Evolutionary conservation across 35 echinoderm and acorn worm genomes (phyloP), one percentile per base, ranked within the genome.

Genomic region (Holothuria glaberrima): DNA sequence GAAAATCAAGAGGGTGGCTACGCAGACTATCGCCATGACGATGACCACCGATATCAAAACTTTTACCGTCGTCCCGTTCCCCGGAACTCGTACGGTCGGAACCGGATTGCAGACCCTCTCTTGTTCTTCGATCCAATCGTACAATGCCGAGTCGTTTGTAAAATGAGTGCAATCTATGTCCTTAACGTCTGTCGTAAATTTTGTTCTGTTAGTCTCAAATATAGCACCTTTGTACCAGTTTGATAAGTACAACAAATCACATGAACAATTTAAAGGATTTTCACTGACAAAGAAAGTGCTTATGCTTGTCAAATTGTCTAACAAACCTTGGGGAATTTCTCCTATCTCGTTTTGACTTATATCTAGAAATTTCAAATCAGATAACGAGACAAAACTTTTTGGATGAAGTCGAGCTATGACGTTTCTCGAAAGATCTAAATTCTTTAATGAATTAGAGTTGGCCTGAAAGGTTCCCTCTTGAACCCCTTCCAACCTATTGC

Each of bases 181-280:
- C 12, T 22, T 54, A 46, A 91, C 17, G 58, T 86, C 61, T 30
- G 48, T 82, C 4, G 10, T 48, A 4, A 50, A 22, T 58, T 0
- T 56, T 7, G 79, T 60, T 58, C 79, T 26, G 24, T 60, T 82
- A 38, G 79, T 21, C 22, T 82, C 48, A 33, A 82, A 58, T 0
- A 48, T 30, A 24, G 27, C 79, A 21, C 48, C 2, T 85, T 25
- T 66, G 68, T 71, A 86, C 63, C 80, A 52, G 29, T 92, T 71
- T 31, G 63, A 41, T 12, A 88, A 26, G 68, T 82, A 91, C 59
- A 91, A 30, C 35, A 91, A 30, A 58, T 83, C 79, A 56, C 90
- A 91, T 45, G 79, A 56, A 33, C 79, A 82, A 29, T 82, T 82
- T 18, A 82, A 33, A 1, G 79, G 79, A 50, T 82, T 82, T 26